A percentile compares a stretch with the other conserved stretches of the same genome.
Evolutionary conservation across 2,888 invertebrate species (phyloP).

Genomic region (Tridacna crocea): DNA sequence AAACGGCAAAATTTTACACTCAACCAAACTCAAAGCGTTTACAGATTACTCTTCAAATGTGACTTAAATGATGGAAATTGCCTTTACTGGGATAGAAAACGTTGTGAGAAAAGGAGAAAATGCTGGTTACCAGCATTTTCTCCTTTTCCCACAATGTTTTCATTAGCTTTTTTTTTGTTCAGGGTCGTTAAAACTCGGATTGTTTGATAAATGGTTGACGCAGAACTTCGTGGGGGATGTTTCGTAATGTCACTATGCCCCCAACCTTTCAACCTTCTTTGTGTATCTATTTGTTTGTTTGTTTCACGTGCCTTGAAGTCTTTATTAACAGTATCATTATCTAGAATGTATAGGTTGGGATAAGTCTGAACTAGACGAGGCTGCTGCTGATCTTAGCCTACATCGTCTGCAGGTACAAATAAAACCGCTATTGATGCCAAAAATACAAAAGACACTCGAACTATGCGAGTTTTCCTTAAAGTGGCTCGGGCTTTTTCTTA

Average conservation of each 20-base stretch:
- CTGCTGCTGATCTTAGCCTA: background rate
- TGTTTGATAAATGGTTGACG: no score
- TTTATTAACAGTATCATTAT: background rate
- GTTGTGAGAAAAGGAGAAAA: background rate
- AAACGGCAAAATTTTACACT: no score
- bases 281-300: background rate
- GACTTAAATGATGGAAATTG: no score
- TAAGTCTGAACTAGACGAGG: background rate
- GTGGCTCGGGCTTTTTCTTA: no score
- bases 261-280: background rate
- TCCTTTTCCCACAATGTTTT: conserved; percentile 1
- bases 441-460: no score
- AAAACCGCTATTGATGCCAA: no score
- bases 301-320: background rate
- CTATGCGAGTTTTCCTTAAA: no score
- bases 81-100: background rate
- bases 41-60: no score
- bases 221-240: background rate
- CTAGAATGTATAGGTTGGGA: background rate
- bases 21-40: no score
- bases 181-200: no score
- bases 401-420: no score
- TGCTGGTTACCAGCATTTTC: background rate
- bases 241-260: background rate
- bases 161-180: background rate